Base-by-base conservation (phyloP, 2,888 invertebrate species). In the Scaptomyza cyrtandrae region DNA sequence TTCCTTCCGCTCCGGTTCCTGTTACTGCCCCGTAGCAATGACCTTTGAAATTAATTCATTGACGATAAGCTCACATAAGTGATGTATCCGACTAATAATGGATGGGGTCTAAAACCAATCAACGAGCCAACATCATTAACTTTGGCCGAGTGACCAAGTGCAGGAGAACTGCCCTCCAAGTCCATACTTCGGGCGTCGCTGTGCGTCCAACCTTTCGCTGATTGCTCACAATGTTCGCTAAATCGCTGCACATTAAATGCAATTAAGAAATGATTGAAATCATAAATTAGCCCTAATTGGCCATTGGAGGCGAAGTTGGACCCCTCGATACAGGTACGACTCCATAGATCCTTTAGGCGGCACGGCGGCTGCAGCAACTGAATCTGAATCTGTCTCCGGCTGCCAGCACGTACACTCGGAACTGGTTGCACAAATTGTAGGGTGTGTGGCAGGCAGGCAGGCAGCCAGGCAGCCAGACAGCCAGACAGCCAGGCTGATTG, bases 231-330 rank as follows among this genome's bases (percentile, higher is more conserved):
- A 45, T 78, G 79, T 78, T 72, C 61, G 76, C 76, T 86, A 83
- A 83, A 83, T 83, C 88, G 80, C 57, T 86, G 86, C 84, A 83
- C 83, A 83, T 83, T 83, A 83, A 83, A 88, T 86, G 83, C 83
- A 83, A 83, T 83, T 83, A 83, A 83, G 88, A 86, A 88, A 83
- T 83, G 83, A 83, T 83, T 83, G 83, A 83, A 83, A 83, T 83
- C 83, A 88, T 83, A 83, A 83, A 83, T 83, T 83, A 88, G 59
- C 86, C 80, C 71, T 86, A 88, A 83, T 88, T 88, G 83, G 83
- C 83, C 76, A 68, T 73, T 69, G 86, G 80, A 78, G 80, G 79
- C 61, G 61, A 48, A 39, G 53, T 45, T 50, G 53, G 49, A 56
- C 6, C 43, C 29, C 48, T 46, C 33, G 19, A 41, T 35, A 13